A percentile compares a stretch with the other conserved stretches of the same genome.
Conservation (phyloP, 2,797 vertebrate species). For the Allobates femoralis region DNA sequence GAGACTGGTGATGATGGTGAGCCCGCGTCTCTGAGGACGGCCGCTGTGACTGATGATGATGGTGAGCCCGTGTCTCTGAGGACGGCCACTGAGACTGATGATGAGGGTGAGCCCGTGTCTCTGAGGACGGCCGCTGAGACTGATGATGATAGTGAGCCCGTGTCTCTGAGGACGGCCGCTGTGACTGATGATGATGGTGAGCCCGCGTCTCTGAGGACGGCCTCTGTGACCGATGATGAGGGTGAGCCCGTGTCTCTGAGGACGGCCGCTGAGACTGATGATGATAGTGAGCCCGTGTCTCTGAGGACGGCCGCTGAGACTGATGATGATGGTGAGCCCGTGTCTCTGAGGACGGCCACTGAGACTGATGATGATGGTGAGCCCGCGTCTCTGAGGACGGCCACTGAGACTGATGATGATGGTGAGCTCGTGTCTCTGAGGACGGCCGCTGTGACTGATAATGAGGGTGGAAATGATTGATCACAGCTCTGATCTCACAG, state of each 20-base stretch:
- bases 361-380: not conserved
- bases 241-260: no score
- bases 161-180: no score
- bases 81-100: not conserved
- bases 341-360: no score
- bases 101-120: not conserved
- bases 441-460: rapidly evolving
- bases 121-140: no score
- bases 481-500: no score
- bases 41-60: not conserved
- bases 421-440: no score
- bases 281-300: not conserved
- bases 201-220: no score
- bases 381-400: no score
- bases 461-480: not conserved
- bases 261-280: not conserved
- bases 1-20: not conserved
- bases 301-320: no score
- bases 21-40: no score
- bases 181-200: not conserved
- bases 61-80: no score
- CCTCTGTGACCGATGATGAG: rapidly evolving
- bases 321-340: not conserved
- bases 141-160: not conserved
- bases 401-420: not conserved